Conservation (phyloP, 1,140 invertebrate genomes). For the Drosophila cardini region DNA sequence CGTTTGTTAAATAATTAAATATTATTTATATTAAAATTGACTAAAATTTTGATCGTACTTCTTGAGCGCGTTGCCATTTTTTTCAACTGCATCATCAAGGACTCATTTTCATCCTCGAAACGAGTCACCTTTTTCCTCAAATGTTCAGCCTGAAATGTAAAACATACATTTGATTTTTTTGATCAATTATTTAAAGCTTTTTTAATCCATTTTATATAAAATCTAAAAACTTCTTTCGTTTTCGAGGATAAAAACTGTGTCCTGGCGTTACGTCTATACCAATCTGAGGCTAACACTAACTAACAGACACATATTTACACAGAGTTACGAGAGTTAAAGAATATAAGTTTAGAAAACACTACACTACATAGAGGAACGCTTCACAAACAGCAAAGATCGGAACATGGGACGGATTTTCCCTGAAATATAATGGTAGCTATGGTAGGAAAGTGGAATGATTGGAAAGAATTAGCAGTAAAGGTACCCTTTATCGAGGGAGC, state of each 20-base stretch:
- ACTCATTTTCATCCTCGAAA: slow-evolving; percentile 97
- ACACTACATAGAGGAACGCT: slow-evolving; percentile 1
- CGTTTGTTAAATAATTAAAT: neutral
- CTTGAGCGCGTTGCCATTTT: slow-evolving; percentile 95
- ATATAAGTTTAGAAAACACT: slow-evolving; percentile 18
- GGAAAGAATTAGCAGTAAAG: no score
- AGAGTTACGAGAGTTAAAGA: slow-evolving; percentile 16
- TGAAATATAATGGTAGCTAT: neutral
- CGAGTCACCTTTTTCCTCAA: slow-evolving; percentile 93
- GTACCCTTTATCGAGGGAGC: no score
- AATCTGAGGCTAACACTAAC: slow-evolving; percentile 16
- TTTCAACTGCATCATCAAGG: slow-evolving; percentile 95
- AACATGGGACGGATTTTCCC: neutral
- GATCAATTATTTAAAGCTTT: slow-evolving; percentile 37
- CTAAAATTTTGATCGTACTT: slow-evolving; percentile 86
- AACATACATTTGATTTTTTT: slow-evolving; percentile 61
- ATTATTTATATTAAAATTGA: neutral
- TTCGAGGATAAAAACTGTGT: slow-evolving; percentile 77
- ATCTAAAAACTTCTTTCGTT: slow-evolving; percentile 32
- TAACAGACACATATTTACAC: slow-evolving; percentile 21
- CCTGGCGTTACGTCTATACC: slow-evolving; percentile 23
- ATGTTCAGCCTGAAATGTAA: slow-evolving; percentile 89
- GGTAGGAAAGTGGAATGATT: no score
- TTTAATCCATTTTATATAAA: slow-evolving; percentile 1
- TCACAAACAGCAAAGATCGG: slow-evolving; percentile 22